Conservation (phyloP, 2,113 vertebrate genomes). For the Eubucco bourcierii region DNA sequence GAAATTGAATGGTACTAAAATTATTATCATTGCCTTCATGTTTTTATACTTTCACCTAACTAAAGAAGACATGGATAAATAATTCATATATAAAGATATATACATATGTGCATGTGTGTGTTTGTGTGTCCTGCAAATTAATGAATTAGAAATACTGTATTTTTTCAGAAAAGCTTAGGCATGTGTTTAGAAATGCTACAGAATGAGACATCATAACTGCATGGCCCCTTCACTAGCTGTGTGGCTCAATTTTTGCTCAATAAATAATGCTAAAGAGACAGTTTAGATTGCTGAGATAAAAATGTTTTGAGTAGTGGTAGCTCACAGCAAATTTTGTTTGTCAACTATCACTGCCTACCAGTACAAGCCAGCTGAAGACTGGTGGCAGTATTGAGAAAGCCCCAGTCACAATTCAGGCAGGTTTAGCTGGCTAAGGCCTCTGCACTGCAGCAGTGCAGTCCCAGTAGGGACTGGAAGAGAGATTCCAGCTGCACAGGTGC, state of each 20-base stretch:
- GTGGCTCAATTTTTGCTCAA: not conserved
- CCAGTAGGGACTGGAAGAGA: not conserved
- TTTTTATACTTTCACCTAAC: not conserved
- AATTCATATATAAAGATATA: not conserved
- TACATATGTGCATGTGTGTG: not conserved
- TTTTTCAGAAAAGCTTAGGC: not conserved
- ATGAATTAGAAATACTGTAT: not conserved
- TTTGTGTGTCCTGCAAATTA: not conserved
- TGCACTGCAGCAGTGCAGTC: not conserved
- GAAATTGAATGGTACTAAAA: not conserved
- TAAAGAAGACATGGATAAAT: not conserved
- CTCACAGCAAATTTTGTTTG: not conserved
- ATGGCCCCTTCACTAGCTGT: not conserved
- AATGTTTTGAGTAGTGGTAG: not conserved
- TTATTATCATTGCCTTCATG: not conserved
- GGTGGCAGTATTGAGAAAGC: not conserved
- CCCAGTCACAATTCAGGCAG: not conserved
- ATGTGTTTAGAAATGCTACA: not conserved
- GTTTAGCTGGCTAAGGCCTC: not conserved
- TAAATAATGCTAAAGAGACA: not conserved
- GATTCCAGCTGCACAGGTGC: not conserved
- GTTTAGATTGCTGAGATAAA: not conserved
- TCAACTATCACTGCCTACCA: not conserved
- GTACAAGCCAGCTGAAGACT: not conserved
- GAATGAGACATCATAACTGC: not conserved